These are phyloP conservation scores for Calliphora vicina DNA, from an alignment of 1,140 invertebrate genomes.

Conservation along the genomic window DNA sequence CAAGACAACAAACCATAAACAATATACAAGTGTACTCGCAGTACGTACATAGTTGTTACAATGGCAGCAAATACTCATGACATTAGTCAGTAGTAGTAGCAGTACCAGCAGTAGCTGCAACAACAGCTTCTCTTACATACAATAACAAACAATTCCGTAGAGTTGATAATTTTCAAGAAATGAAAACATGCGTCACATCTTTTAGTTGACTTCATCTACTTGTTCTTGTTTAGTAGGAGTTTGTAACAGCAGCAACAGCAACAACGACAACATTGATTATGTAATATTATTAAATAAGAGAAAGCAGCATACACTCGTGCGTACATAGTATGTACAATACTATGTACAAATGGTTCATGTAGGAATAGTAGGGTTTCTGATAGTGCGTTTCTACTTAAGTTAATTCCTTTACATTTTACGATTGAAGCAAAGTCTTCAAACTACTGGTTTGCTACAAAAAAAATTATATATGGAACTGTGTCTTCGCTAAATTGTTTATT, in stretches of 20 bases:
- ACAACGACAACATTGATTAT: background rate
- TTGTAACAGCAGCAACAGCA: background rate
- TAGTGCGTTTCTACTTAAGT: too few species aligned
- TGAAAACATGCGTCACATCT: background rate
- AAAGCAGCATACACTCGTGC: background rate
- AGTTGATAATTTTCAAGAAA: background rate
- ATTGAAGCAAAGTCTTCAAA: too few species aligned
- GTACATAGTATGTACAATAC: background rate
- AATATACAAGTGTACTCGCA: background rate
- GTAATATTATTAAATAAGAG: background rate
- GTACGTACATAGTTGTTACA: background rate
- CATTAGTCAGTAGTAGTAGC: background rate
- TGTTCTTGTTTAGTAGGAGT: background rate
- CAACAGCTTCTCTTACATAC: too few species aligned
- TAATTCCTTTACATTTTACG: too few species aligned
- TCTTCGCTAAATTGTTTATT: too few species aligned
- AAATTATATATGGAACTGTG: too few species aligned
- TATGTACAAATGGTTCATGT: background rate
- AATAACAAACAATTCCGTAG: background rate
- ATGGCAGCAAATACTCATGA: background rate
- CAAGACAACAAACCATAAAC: background rate
- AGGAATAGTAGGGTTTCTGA: background rate
- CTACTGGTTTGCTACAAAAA: too few species aligned
- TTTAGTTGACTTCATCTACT: background rate
- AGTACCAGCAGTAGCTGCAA: too few species aligned